Base-by-base conservation (phyloP, 1,140 invertebrate genomes). In the Ctenoplectra terminalis region DNA sequence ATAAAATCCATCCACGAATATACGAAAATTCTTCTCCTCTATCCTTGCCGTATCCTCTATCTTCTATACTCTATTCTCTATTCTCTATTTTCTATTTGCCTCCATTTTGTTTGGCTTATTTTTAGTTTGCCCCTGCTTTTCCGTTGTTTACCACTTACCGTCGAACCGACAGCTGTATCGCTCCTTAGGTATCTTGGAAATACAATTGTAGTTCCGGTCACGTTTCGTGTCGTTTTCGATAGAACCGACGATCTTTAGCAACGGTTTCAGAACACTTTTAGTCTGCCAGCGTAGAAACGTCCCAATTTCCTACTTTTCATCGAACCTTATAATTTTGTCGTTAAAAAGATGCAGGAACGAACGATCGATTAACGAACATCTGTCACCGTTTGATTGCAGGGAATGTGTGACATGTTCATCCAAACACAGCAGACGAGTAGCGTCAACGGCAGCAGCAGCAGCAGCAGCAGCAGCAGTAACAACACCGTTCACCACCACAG, bases 341-440 rank as follows among this genome's bases (percentile, higher is more conserved):
- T n/a, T n/a, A n/a, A n/a, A n/a, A n/a, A n/a, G n/a, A n/a, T n/a
- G n/a, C n/a, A 46, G n/a, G 15, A 43, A 66, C 2, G n/a, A n/a
- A n/a, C 63, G 13, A 26, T 29, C 7, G n/a, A 26, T 7, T 66
- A 48, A 67, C 8, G 64, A 29, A 13, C 15, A 23, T n/a, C 4
- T 76, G 37, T 79, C 2, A n/a, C 20, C 13, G 37, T 76, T 87
- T 85, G 2, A 63, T 94, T 95, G 23, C 90, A 96, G 95, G 95
- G 95, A 95, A 95, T 95, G 95, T 95, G 94, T 95, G 95, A 96
- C 95, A 96, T 96, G 95, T 96, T 95, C 95, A 95, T 96, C 95
- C 95, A 95, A 95, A 95, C 95, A 93, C 95, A 95, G 90, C 95
- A 95, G 91, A 93, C 94, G 93, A 94, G 93, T 91, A 94, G 94